Conservation (phyloP, 2,113 vertebrate species). For the Fulica atra region DNA sequence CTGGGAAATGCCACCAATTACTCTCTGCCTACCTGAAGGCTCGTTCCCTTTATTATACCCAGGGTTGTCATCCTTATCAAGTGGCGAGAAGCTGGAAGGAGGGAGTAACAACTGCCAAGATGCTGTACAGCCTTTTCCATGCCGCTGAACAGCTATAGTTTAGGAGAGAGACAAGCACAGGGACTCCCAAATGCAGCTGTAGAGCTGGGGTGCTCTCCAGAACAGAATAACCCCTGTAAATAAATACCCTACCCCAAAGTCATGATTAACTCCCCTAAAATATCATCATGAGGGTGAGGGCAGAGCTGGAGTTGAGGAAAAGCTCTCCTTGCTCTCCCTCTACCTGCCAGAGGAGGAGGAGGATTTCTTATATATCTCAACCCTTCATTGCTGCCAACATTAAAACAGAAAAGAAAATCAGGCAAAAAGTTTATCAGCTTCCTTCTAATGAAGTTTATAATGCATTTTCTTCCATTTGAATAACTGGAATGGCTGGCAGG, state of each 20-base stretch:
- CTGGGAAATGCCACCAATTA: not conserved
- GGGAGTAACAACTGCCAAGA: not conserved
- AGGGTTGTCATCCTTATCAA: not conserved
- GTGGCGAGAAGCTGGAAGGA: not conserved
- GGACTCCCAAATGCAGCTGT: not conserved
- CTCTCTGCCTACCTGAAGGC: not conserved
- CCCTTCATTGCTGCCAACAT: not conserved
- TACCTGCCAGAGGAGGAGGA: not conserved
- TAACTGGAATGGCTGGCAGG: not conserved
- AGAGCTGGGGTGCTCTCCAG: not conserved
- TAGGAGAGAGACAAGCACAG: not conserved
- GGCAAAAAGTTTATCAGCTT: not conserved
- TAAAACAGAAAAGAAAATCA: no score
- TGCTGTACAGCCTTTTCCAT: not conserved
- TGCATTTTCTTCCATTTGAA: not conserved
- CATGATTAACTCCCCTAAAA: not conserved
- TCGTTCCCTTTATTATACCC: not conserved
- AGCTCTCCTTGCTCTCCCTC: not conserved
- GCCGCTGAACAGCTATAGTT: not conserved
- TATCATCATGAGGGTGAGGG: fast-evolving
- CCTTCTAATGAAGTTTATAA: not conserved
- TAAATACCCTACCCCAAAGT: not conserved
- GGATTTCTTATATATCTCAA: not conserved
- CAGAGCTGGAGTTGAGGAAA: not conserved
- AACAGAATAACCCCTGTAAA: not conserved